Conservation (phyloP, 2,888 invertebrate species). For the Digitonthophagus gazella region DNA sequence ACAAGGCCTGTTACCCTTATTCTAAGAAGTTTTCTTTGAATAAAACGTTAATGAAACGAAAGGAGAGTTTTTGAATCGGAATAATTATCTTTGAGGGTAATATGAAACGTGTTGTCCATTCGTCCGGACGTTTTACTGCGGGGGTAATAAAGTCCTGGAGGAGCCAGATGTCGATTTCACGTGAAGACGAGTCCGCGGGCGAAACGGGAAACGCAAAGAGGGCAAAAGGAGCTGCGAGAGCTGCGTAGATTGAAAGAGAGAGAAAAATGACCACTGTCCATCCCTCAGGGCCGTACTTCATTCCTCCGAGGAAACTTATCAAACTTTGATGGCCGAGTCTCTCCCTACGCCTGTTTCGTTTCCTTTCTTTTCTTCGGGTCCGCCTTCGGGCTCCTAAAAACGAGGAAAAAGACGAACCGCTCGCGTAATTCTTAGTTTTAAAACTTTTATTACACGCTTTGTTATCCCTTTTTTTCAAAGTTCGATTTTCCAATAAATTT, state of each 20-base stretch:
- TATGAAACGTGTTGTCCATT: background rate
- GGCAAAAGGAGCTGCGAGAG: slow-evolving; percentile 23
- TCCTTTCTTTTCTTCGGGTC: background rate
- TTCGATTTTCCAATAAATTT: background rate
- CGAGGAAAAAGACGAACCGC: slow-evolving; percentile 5
- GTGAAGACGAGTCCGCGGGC: background rate
- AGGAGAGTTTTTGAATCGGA: too few relatives aligned
- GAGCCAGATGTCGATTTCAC: background rate
- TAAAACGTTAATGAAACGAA: background rate
- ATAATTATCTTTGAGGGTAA: background rate
- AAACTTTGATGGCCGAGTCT: slow-evolving; percentile 50
- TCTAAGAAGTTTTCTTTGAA: background rate
- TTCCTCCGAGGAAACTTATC: slow-evolving; percentile 46
- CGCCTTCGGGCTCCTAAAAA: background rate
- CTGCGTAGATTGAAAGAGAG: slow-evolving; percentile 54
- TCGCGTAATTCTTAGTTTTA: slow-evolving; percentile 16
- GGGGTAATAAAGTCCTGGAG: background rate
- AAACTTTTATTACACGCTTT: slow-evolving; percentile 12
- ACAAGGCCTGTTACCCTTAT: background rate
- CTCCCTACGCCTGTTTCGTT: background rate
- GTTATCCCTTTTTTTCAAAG: background rate
- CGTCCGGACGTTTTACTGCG: background rate
- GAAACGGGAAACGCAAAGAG: background rate
- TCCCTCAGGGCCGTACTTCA: slow-evolving; percentile 47
- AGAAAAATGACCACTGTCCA: slow-evolving; percentile 59